Evolutionary conservation across 2,113 vertebrate species (phyloP).

Genomic region (Neoarius graeffei): DNA sequence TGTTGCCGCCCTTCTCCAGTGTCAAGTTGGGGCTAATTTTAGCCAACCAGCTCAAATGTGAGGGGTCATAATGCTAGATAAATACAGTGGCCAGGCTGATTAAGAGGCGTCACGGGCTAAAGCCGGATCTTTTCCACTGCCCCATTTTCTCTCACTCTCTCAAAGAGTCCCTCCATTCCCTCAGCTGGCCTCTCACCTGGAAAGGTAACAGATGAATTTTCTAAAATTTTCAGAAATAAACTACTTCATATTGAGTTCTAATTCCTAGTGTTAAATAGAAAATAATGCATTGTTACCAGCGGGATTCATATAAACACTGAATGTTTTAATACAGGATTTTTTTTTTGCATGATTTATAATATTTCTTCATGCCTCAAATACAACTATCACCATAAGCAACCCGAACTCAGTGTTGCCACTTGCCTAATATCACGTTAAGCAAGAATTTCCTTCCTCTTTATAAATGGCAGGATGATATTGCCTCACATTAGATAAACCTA

Average conservation of each 20-base stretch:
- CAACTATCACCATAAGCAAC: background rate
- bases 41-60: slow-evolving; percentile 75
- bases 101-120: slow-evolving; percentile 63
- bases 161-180: slow-evolving; percentile 55
- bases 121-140: slow-evolving; percentile 62
- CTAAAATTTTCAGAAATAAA: background rate
- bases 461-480: background rate
- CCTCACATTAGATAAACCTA: background rate
- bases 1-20: slow-evolving; percentile 73
- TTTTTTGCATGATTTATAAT: background rate
- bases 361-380: background rate
- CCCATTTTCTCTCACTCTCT: slow-evolving; percentile 19
- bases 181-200: slow-evolving; percentile 63
- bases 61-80: slow-evolving; percentile 78
- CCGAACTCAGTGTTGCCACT: background rate
- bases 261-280: background rate
- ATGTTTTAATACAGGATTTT: background rate
- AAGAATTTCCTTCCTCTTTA: background rate
- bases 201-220: slow-evolving; percentile 68
- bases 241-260: background rate
- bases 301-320: background rate
- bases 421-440: background rate
- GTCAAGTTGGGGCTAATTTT: slow-evolving; percentile 73
- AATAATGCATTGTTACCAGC: background rate
- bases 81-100: slow-evolving; percentile 63